phyloP scores from a whole-genome alignment of 2,113 vertebrate genomes.

The Benitochromis conjunctus region DNA sequence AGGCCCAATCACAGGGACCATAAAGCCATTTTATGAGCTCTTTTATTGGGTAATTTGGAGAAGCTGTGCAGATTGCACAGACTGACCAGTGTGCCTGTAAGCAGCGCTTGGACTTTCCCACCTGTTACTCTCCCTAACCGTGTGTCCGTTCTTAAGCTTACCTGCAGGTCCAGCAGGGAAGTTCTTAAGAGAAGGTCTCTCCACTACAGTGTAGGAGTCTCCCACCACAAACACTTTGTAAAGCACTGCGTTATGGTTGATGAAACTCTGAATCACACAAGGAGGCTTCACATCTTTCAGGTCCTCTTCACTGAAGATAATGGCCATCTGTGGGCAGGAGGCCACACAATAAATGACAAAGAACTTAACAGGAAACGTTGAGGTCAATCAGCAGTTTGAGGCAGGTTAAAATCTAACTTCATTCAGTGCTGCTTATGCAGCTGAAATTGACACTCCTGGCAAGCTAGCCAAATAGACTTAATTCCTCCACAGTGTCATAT shows the following conservation, averaged over 20 bases:
- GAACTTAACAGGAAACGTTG: not conserved
- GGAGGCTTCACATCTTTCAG: slow-evolving; percentile 88
- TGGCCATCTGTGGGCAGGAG: slow-evolving; percentile 85
- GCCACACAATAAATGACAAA: not conserved
- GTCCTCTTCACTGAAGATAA: slow-evolving; percentile 95
- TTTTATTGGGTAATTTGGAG: slow-evolving; percentile 51
- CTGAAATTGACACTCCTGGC: not conserved
- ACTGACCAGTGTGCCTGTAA: not conserved
- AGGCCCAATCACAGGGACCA: slow-evolving; percentile 25
- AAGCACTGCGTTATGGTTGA: slow-evolving; percentile 96
- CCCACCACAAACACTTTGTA: slow-evolving; percentile 99
- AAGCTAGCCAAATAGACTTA: not conserved
- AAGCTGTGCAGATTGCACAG: not conserved
- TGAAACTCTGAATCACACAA: slow-evolving; percentile 97
- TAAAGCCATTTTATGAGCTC: slow-evolving; percentile 50
- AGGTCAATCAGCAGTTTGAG: not conserved
- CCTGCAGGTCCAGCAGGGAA: slow-evolving; percentile 92
- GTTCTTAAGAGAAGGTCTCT: slow-evolving; percentile 96
- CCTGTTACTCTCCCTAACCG: slow-evolving; percentile 44
- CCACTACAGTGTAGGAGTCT: slow-evolving; percentile 93
- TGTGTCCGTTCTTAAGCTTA: slow-evolving; percentile 65
- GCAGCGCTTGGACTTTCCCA: not conserved
- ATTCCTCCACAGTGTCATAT: not conserved
- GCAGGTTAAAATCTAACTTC: not conserved
- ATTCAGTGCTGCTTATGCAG: not conserved